Evolutionary conservation across 1,140 invertebrate genomes (phyloP).

Genomic region (Zeugodacus cucurbitae): DNA sequence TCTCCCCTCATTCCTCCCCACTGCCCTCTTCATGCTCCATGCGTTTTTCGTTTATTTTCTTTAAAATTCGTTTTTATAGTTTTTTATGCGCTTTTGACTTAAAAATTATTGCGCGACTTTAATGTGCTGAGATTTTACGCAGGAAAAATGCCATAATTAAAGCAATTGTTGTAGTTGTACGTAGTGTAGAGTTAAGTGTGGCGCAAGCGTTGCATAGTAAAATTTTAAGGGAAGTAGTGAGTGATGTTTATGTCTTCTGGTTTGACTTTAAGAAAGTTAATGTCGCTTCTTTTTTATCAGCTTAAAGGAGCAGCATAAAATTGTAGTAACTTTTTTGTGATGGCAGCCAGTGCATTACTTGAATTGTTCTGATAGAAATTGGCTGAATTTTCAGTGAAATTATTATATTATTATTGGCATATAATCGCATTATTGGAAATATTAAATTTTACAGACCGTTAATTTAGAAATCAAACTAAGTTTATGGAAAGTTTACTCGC

Average conservation of each 20-base stretch:
- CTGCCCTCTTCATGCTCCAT: background rate
- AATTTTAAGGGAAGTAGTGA: background rate
- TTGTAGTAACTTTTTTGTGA: background rate
- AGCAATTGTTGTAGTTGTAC: background rate
- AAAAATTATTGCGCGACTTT: constrained; percentile 34
- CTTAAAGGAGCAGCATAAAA: background rate
- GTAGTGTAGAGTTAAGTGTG: background rate
- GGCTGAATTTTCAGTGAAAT: background rate
- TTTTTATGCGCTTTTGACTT: constrained; percentile 16
- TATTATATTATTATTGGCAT: too few species aligned
- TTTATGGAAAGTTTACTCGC: too few species aligned
- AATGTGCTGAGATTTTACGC: constrained; percentile 34
- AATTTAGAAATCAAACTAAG: too few species aligned
- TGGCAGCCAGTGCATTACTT: background rate
- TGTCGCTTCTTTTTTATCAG: background rate
- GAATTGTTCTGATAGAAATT: background rate
- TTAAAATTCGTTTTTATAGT: constrained; percentile 3
- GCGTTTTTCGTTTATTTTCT: background rate
- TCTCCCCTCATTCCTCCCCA: background rate
- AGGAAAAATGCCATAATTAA: constrained; percentile 24
- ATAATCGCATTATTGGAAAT: too few species aligned
- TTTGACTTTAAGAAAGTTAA: constrained; percentile 26
- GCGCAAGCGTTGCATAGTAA: background rate
- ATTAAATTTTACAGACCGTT: too few species aligned
- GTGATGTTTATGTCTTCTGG: background rate